Evolutionary conservation across 2,888 invertebrate species (phyloP).

Genomic region (Lottia scabra): DNA sequence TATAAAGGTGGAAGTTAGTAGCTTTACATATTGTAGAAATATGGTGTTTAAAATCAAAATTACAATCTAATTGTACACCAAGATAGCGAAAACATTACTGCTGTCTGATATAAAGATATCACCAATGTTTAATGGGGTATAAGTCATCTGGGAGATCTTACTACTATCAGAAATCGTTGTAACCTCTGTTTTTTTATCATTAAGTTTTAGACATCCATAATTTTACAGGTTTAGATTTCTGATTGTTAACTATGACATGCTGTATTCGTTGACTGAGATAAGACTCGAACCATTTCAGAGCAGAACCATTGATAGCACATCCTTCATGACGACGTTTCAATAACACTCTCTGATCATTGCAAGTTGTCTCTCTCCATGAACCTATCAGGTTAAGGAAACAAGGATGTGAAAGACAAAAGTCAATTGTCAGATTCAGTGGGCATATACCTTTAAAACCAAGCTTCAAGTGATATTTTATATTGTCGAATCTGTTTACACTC

Average conservation of each 20-base stretch:
- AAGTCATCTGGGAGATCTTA: background rate
- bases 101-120: background rate
- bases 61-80: constrained; percentile 5
- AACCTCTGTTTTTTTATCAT: background rate
- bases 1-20: constrained; percentile 6
- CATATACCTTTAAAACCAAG: too few relatives aligned
- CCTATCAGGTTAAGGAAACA: too few relatives aligned
- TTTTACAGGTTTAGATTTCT: background rate
- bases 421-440: too few relatives aligned
- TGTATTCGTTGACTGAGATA: background rate
- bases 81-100: background rate
- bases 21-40: background rate
- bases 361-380: too few relatives aligned
- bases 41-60: background rate
- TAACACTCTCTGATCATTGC: background rate
- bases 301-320: background rate
- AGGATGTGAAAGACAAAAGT: too few relatives aligned
- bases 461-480: too few relatives aligned
- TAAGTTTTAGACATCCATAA: background rate
- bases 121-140: background rate
- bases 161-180: background rate
- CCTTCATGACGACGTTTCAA: background rate
- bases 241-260: background rate
- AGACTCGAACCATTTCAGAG: background rate
- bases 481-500: too few relatives aligned